phyloP scores from a whole-genome alignment of 2,888 invertebrate species.

The Drosophila mettleri region DNA sequence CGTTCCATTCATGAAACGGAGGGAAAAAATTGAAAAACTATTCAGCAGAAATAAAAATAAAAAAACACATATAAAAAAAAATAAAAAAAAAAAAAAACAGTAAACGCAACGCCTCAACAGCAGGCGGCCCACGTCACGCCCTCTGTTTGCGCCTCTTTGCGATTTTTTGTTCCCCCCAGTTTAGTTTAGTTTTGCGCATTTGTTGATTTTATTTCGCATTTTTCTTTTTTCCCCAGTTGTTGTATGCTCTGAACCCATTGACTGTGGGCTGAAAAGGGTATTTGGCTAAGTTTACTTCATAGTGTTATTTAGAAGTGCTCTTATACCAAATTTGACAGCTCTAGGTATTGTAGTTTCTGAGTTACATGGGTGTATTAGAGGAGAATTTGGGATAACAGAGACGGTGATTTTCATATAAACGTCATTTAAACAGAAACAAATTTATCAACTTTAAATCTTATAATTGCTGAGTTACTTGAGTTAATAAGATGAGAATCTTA shows the following conservation, averaged over 20 bases:
- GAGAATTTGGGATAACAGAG: neutral
- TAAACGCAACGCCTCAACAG: slow-evolving; percentile 54
- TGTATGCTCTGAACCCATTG: slow-evolving; percentile 5
- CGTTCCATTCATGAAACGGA: slow-evolving; percentile 50
- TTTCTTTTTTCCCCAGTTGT: too few species aligned
- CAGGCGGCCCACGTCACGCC: neutral
- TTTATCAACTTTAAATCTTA: too few species aligned
- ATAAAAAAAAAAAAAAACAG: slow-evolving; percentile 4
- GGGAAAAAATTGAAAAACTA: slow-evolving; percentile 46
- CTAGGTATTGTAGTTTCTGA: neutral
- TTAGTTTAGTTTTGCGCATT: slow-evolving; percentile 56
- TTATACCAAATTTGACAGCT: neutral
- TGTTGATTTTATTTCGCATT: slow-evolving; percentile 50
- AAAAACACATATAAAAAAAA: neutral
- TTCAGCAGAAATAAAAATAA: slow-evolving; percentile 40
- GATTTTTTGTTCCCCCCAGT: too few species aligned
- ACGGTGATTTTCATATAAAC: too few species aligned
- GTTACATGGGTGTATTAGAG: neutral
- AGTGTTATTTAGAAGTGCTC: neutral
- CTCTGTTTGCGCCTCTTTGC: neutral
- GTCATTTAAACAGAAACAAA: too few species aligned
- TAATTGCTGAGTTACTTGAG: too few species aligned
- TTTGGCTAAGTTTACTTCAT: neutral
- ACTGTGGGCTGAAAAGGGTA: neutral
- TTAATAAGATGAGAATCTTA: too few species aligned